Evolutionary conservation across 2,888 invertebrate genomes (phyloP).

Genomic region (Troides helena): DNA sequence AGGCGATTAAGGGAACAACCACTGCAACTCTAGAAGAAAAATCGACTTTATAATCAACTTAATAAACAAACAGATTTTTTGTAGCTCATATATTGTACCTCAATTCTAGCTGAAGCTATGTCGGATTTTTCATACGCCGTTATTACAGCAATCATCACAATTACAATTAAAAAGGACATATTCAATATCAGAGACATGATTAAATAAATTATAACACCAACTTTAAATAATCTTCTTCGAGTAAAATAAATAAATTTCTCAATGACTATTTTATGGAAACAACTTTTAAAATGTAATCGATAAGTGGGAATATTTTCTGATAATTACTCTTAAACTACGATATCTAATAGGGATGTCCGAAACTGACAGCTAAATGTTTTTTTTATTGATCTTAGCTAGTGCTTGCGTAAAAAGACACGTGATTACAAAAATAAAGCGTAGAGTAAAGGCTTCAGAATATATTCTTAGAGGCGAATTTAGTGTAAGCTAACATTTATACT

Average conservation of each 20-base stretch:
- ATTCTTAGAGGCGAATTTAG: no score
- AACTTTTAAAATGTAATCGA: no score
- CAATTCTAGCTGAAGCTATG: conserved; percentile 68
- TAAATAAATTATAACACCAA: not conserved
- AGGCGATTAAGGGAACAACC: conserved; percentile 84
- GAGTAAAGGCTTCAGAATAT: no score
- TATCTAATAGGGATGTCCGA: not conserved
- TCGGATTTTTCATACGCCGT: conserved; percentile 55
- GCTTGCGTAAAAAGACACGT: not conserved
- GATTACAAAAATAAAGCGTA: no score
- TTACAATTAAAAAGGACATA: conserved; percentile 39
- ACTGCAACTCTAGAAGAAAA: conserved; percentile 81
- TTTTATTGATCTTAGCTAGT: not conserved
- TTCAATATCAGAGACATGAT: conserved; percentile 13
- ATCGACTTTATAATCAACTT: not conserved
- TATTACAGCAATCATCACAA: conserved; percentile 41
- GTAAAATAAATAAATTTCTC: not conserved
- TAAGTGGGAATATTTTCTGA: not conserved
- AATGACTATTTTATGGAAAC: no score
- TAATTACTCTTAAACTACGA: not conserved
- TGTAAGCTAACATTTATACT: no score
- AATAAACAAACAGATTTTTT: no score
- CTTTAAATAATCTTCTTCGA: not conserved
- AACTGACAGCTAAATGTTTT: not conserved
- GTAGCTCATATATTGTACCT: conserved; percentile 46